A percentile compares a stretch with the other conserved stretches of the same genome.
Evolutionary conservation across 2,113 vertebrate genomes (phyloP).

Genomic region (Galemys pyrenaicus): DNA sequence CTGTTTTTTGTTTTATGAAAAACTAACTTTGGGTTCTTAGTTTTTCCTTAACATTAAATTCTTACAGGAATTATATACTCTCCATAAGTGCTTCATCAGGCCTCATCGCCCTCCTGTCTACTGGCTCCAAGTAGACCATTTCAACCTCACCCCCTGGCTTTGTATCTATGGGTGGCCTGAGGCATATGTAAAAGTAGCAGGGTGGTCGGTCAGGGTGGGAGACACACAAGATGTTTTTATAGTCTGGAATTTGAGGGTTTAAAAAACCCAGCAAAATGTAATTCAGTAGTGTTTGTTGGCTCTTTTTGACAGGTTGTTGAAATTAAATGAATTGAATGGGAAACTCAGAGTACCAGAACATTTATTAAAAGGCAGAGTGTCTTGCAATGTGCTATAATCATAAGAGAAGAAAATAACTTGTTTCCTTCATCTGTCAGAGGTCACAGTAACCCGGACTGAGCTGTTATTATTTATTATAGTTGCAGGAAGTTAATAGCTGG

Average conservation of each 20-base stretch:
- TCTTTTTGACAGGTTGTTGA: slow-evolving; percentile 67
- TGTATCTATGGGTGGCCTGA: slow-evolving; percentile 9
- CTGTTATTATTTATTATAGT: slow-evolving; percentile 76
- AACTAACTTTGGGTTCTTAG: not conserved
- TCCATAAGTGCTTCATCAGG: slow-evolving; percentile 97
- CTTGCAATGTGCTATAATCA: slow-evolving; percentile 58
- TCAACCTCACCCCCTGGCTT: not conserved
- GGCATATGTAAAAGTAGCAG: not conserved
- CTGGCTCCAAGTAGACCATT: slow-evolving; percentile 93
- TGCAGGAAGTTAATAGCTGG: slow-evolving; percentile 74
- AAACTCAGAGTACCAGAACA: slow-evolving; percentile 65
- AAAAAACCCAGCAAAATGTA: slow-evolving; percentile 60
- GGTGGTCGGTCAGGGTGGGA: slow-evolving; percentile 10
- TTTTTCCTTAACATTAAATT: slow-evolving; percentile 86
- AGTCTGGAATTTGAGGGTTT: slow-evolving; percentile 53
- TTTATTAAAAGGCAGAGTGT: slow-evolving; percentile 72
- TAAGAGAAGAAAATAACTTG: slow-evolving; percentile 73
- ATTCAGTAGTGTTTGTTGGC: slow-evolving; percentile 70
- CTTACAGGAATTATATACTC: slow-evolving; percentile 95
- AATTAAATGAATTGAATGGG: slow-evolving; percentile 70
- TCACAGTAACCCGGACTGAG: slow-evolving; percentile 76
- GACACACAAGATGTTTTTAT: slow-evolving; percentile 36
- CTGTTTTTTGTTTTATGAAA: slow-evolving; percentile 12
- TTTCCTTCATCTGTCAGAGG: slow-evolving; percentile 77
- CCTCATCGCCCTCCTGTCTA: slow-evolving; percentile 97